Evolutionary conservation across 2,888 invertebrate genomes (phyloP).

Genomic region (Platycheirus albimanus): DNA sequence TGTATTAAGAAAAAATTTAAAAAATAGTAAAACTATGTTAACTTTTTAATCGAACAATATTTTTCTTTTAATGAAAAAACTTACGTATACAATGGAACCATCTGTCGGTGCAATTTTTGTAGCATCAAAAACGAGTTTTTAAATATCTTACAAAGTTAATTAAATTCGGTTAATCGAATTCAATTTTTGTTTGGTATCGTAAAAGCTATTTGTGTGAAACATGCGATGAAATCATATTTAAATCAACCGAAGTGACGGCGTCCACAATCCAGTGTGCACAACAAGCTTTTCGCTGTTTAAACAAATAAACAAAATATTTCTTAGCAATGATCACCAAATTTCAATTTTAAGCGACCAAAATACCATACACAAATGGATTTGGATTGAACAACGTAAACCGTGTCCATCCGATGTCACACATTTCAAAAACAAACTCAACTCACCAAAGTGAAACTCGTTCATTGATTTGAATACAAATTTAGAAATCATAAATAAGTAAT

Average conservation of each 20-base stretch:
- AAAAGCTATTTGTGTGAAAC: background rate
- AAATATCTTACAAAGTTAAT: too few relatives aligned
- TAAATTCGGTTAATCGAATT: too few relatives aligned
- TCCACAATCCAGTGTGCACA: constrained; percentile 32
- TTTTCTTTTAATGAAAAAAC: too few relatives aligned
- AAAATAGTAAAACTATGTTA: too few relatives aligned
- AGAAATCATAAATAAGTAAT: constrained; percentile 27
- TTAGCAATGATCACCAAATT: constrained; percentile 58
- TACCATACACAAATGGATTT: constrained; percentile 19
- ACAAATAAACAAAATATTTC: constrained; percentile 36
- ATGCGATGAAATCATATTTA: constrained; percentile 56
- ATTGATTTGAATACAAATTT: constrained; percentile 54
- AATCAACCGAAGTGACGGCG: constrained; percentile 43
- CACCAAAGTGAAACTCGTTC: constrained; percentile 11
- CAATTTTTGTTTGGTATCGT: too few relatives aligned
- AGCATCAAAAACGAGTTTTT: too few relatives aligned
- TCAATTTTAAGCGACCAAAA: constrained; percentile 35
- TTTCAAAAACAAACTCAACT: constrained; percentile 11
- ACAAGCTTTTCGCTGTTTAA: background rate
- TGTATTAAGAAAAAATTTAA: too few relatives aligned
- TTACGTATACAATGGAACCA: too few relatives aligned
- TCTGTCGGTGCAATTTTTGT: too few relatives aligned
- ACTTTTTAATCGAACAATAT: too few relatives aligned
- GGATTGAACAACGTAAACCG: constrained; percentile 7
- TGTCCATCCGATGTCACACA: constrained; percentile 36